Evolutionary conservation across 2,888 invertebrate genomes (phyloP).

Genomic region (Limnephilus marmoratus): DNA sequence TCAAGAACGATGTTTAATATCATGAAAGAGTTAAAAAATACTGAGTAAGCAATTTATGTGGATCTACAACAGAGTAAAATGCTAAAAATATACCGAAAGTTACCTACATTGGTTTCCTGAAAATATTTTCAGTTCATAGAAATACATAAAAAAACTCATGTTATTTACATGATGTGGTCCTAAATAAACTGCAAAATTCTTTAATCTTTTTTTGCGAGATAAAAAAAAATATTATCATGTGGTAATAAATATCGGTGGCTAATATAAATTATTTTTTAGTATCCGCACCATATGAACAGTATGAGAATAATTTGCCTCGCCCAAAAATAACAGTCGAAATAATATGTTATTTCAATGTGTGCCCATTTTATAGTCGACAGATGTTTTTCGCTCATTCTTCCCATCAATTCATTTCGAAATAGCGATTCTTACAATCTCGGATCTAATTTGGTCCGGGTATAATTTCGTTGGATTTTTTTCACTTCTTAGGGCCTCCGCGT

Average conservation of each 20-base stretch:
- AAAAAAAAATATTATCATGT: background rate
- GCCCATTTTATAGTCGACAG: conserved; percentile 26
- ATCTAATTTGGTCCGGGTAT: background rate
- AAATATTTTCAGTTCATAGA: no score
- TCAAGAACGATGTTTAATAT: no score
- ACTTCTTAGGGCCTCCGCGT: background rate
- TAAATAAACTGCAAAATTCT: background rate
- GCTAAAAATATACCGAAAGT: no score
- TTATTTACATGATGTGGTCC: background rate
- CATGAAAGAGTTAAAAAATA: no score
- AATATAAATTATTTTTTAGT: background rate
- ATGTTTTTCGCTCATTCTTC: conserved; percentile 7
- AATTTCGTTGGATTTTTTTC: background rate
- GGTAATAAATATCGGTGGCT: background rate
- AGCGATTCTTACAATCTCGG: background rate
- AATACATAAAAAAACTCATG: background rate
- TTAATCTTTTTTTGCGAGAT: background rate
- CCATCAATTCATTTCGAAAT: conserved; percentile 13
- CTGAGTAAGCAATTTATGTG: no score
- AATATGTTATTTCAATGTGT: background rate
- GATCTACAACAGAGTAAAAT: no score
- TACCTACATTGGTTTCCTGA: no score
- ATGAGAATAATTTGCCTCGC: background rate
- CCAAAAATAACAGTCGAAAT: background rate
- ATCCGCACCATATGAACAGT: background rate